These are phyloP conservation scores for Phenganax stokvisi DNA, from an alignment of 92 coral and sea anemone species.

Conservation along the genomic window DNA sequence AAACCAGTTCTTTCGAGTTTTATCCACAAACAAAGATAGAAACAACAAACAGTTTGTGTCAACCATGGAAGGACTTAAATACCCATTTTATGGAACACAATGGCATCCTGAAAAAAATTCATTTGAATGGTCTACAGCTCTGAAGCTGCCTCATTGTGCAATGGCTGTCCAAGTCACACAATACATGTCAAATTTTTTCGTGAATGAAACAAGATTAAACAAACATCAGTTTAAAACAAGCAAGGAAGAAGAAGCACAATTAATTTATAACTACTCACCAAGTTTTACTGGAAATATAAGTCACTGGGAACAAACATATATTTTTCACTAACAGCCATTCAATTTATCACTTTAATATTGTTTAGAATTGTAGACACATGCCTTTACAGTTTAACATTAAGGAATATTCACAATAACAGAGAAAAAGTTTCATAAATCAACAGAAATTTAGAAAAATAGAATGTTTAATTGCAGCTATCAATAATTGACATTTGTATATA, in stretches of 20 bases:
- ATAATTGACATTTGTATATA: too few relatives aligned
- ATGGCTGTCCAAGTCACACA: conserved; percentile 42
- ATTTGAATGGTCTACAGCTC: conserved; percentile 41
- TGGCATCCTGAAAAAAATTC: conserved; percentile 52
- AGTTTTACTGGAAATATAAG: conserved; percentile 59
- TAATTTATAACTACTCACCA: conserved; percentile 75
- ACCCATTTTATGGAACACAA: conserved; percentile 47
- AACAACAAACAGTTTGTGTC: conserved; percentile 64
- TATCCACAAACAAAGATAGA: conserved; percentile 71
- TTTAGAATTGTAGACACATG: background rate
- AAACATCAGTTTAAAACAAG: conserved; percentile 64
- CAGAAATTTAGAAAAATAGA: too few relatives aligned
- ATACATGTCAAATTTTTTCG: conserved; percentile 44
- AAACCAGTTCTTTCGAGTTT: conserved; percentile 47
- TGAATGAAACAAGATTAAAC: conserved; percentile 58
- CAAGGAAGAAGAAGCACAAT: conserved; percentile 62
- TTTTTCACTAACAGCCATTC: conserved; percentile 34
- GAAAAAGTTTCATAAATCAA: too few relatives aligned
- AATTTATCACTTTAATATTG: background rate
- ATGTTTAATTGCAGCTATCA: too few relatives aligned
- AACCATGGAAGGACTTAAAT: conserved; percentile 70
- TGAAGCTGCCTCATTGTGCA: conserved; percentile 9
- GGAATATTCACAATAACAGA: too few relatives aligned
- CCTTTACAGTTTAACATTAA: background rate
- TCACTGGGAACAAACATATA: conserved; percentile 62